These are phyloP conservation scores for Rhinatrema bivittatum DNA, from an alignment of 2,797 vertebrate genomes.

Conservation along the genomic window DNA sequence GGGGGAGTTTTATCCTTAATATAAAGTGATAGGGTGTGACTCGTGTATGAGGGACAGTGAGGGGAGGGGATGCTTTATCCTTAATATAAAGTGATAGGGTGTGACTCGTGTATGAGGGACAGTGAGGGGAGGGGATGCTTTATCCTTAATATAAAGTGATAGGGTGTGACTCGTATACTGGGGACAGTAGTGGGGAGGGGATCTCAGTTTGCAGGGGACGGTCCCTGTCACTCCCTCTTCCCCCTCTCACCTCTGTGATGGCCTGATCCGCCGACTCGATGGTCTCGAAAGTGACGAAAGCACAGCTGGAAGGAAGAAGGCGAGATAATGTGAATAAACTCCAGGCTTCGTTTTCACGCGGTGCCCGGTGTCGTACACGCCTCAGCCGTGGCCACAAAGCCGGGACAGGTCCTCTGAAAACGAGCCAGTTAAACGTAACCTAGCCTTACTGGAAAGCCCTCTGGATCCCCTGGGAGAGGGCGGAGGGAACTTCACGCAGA, in stretches of 20 bases:
- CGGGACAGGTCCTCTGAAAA: too few relatives aligned
- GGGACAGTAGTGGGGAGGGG: not conserved
- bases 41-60: too few relatives aligned
- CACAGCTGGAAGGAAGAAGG: slow-evolving; percentile 62
- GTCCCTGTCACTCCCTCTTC: fast-evolving
- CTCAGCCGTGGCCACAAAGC: too few relatives aligned
- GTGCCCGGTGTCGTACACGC: too few relatives aligned
- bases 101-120: too few relatives aligned
- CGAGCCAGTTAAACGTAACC: not conserved
- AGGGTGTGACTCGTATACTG: not conserved
- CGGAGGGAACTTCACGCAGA: too few relatives aligned
- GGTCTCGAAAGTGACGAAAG: slow-evolving; percentile 89
- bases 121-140: not conserved
- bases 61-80: too few relatives aligned
- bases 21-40: too few relatives aligned
- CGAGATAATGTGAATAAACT: not conserved
- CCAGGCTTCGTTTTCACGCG: not conserved
- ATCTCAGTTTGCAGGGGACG: not conserved
- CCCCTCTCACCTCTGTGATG: slow-evolving; percentile 67
- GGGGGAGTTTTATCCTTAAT: too few relatives aligned
- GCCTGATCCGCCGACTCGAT: slow-evolving; percentile 92
- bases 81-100: too few relatives aligned
- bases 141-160: not conserved
- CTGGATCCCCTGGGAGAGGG: too few relatives aligned
- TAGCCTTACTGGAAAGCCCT: not conserved